These are phyloP conservation scores for Prolemur simus DNA, from an alignment of 2,113 vertebrate species.

Conservation along the genomic window DNA sequence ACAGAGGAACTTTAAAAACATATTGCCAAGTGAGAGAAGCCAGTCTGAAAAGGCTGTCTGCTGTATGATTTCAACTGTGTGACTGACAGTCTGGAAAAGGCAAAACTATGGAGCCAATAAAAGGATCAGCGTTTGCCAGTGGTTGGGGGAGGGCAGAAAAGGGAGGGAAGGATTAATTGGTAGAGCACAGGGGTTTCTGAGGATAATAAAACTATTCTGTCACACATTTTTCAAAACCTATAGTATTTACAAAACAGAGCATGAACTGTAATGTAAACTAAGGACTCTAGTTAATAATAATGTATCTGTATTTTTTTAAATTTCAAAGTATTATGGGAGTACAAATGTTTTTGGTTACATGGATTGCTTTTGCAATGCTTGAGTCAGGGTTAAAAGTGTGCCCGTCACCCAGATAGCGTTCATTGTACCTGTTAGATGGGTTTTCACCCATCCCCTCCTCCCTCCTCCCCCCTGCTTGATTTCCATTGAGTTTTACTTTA, in stretches of 20 bases:
- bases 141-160: not conserved
- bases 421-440: too few species aligned
- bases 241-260: not conserved
- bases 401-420: too few species aligned
- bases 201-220: not conserved
- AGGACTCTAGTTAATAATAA: not conserved
- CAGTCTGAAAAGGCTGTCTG: not conserved
- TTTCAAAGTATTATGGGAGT: too few species aligned
- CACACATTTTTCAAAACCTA: not conserved
- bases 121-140: not conserved
- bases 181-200: not conserved
- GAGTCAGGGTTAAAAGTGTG: too few species aligned
- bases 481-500: too few species aligned
- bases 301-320: too few species aligned
- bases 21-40: not conserved
- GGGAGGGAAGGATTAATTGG: not conserved
- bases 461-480: too few species aligned
- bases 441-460: too few species aligned
- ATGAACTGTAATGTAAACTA: not conserved
- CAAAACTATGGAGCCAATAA: not conserved
- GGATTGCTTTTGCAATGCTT: too few species aligned
- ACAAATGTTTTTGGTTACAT: too few species aligned
- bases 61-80: not conserved
- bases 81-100: not conserved
- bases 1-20: not conserved